phyloP scores from a whole-genome alignment of 2,113 vertebrate genomes.

The Eira barbara region DNA sequence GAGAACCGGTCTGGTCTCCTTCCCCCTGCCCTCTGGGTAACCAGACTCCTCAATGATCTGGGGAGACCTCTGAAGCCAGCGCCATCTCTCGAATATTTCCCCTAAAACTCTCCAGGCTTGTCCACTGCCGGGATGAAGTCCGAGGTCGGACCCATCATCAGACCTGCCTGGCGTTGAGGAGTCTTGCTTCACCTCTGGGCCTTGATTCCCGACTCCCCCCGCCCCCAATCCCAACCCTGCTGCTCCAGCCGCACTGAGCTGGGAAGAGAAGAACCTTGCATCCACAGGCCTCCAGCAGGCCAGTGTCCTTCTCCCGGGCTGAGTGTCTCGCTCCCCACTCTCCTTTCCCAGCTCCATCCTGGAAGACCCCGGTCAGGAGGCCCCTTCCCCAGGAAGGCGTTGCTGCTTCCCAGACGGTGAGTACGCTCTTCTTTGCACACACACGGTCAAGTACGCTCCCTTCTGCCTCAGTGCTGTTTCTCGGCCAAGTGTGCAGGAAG shows the following conservation, averaged over 20 bases:
- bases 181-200: neutral
- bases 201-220: neutral
- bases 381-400: neutral
- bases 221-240: accelerated
- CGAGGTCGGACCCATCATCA: neutral
- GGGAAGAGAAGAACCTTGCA: neutral
- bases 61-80: neutral
- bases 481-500: neutral
- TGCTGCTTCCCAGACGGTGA: neutral
- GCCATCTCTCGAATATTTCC: neutral
- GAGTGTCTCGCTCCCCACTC: neutral
- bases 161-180: neutral
- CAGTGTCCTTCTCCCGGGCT: neutral
- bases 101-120: neutral
- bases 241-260: neutral
- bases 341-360: neutral
- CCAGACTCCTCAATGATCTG: neutral
- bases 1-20: neutral
- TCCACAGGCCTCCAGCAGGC: neutral
- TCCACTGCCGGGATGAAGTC: neutral
- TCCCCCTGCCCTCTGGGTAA: neutral
- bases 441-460: accelerated
- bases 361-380: neutral
- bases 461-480: neutral
- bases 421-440: neutral